A percentile compares a stretch with the other conserved stretches of the same genome.
phyloP scores from a whole-genome alignment of 1,140 invertebrate species.

The Drosophila subpulchrella region DNA sequence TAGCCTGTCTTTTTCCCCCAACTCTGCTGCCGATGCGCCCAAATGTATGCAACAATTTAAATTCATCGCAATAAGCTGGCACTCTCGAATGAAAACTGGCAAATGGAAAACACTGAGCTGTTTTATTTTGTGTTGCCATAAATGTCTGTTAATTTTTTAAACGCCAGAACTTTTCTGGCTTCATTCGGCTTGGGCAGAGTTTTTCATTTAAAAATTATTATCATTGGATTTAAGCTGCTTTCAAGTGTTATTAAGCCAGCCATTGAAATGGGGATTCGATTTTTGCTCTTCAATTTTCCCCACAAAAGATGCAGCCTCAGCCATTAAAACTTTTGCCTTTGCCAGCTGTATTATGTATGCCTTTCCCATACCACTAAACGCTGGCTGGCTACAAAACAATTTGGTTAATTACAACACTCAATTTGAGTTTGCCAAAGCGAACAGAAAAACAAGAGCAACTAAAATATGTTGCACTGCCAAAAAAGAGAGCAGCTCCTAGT shows the following conservation, averaged over 20 bases:
- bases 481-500: conserved; percentile 22
- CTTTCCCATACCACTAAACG: conserved; percentile 23
- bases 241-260: conserved; percentile 49
- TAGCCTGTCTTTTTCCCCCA: conserved; percentile 7
- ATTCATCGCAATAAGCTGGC: conserved; percentile 77
- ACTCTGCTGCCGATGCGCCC: conserved; percentile 34
- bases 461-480: conserved; percentile 16
- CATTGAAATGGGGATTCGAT: conserved; percentile 18
- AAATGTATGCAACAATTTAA: conserved; percentile 81
- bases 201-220: conserved; percentile 42
- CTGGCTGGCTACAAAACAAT: conserved; percentile 58
- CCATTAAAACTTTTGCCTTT: conserved; percentile 32
- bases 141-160: conserved; percentile 74
- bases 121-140: conserved; percentile 48
- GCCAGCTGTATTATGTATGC: conserved; percentile 16
- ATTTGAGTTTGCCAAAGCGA: conserved; percentile 51
- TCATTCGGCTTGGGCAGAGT: conserved; percentile 1
- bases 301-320: conserved; percentile 20
- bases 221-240: conserved; percentile 44
- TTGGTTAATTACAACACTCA: conserved; percentile 67
- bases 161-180: conserved; percentile 23
- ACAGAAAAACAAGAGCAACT: conserved; percentile 1
- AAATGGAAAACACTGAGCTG: conserved; percentile 39
- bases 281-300: conserved; percentile 25
- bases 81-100: conserved; percentile 51